Evolutionary conservation across 2,797 vertebrate species (phyloP).

Genomic region (Scolopax bukidnonensis): DNA sequence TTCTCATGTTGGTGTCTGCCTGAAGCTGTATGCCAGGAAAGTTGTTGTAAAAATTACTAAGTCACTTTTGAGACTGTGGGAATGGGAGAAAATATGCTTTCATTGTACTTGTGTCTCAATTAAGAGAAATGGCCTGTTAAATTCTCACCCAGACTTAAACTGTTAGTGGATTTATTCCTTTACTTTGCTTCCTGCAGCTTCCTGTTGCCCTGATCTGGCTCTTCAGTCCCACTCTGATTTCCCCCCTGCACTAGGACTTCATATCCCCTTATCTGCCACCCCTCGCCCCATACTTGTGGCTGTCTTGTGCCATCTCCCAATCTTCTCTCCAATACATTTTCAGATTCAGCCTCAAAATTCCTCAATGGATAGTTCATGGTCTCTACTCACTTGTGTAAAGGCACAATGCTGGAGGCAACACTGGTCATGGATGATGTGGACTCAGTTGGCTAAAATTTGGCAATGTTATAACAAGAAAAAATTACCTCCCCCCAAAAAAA

Average conservation of each 20-base stretch:
- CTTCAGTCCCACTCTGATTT: not conserved
- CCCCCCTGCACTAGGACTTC: not conserved
- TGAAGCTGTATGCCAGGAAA: not conserved
- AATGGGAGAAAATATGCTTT: not conserved
- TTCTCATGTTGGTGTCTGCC: not conserved
- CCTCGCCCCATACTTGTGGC: too few relatives aligned
- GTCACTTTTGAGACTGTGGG: not conserved
- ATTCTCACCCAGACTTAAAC: not conserved
- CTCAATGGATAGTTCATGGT: not conserved
- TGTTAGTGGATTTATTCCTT: not conserved
- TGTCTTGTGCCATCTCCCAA: not conserved
- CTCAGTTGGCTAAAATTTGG: not conserved
- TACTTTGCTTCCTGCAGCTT: not conserved
- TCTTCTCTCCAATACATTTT: not conserved
- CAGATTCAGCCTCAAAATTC: not conserved
- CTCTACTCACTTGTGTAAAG: not conserved
- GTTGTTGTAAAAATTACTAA: not conserved
- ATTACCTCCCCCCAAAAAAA: not conserved
- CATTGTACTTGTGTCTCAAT: not conserved
- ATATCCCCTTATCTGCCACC: not conserved
- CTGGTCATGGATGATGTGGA: not conserved
- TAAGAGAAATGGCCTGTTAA: not conserved
- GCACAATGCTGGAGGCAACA: not conserved
- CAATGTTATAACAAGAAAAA: not conserved
- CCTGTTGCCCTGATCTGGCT: not conserved